Percentiles rank a stretch among this genome's conserved stretches.
Conservation (phyloP, 2,113 vertebrate species). For the Sturnira hondurensis region DNA sequence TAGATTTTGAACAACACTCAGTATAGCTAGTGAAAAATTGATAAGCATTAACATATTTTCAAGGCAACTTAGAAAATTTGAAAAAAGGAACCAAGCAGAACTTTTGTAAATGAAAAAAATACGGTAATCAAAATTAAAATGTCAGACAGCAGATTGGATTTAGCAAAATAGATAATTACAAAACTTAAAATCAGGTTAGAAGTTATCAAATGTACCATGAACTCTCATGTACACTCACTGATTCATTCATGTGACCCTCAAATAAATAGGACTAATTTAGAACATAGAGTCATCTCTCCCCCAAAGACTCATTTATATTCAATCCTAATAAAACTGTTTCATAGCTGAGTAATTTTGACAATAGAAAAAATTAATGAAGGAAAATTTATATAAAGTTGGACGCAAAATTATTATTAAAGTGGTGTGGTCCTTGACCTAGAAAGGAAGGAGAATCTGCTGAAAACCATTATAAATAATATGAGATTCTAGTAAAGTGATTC, state of each 20-base stretch:
- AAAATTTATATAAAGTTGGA: not conserved
- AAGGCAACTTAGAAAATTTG: not conserved
- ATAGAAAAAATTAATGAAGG: not conserved
- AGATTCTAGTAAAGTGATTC: not conserved
- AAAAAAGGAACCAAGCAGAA: not conserved
- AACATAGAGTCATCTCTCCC: not conserved
- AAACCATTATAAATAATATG: not conserved
- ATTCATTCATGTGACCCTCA: not conserved
- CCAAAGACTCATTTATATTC: not conserved
- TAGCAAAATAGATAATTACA: not conserved
- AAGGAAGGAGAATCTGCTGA: not conserved
- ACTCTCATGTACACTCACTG: not conserved
- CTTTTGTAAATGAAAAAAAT: not conserved
- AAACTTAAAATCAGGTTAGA: not conserved
- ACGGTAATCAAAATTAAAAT: not conserved
- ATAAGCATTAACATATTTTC: not conserved
- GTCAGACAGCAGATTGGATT: not conserved
- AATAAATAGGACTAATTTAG: not conserved
- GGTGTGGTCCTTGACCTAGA: not conserved
- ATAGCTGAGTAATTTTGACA: not conserved
- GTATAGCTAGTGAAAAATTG: not conserved
- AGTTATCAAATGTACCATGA: not conserved
- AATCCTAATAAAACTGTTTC: not conserved
- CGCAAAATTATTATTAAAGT: not conserved
- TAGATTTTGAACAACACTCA: not conserved